Percentiles rank a stretch among this genome's conserved stretches.
These are phyloP conservation scores for Temnothorax longispinosus DNA, from an alignment of 1,140 invertebrate species.

Conservation along the genomic window DNA sequence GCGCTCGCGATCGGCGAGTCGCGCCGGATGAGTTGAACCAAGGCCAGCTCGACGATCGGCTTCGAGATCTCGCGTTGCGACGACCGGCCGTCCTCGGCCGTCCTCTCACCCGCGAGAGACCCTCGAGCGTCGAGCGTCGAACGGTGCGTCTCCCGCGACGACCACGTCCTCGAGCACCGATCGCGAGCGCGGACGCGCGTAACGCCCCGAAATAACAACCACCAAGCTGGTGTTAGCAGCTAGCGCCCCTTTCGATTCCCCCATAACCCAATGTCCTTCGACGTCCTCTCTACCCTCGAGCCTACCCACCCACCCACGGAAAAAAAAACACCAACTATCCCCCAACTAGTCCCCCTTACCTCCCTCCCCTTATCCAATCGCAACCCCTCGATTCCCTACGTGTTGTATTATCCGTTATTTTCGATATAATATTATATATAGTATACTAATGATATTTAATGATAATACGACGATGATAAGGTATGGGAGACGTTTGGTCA, in stretches of 20 bases:
- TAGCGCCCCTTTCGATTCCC: conserved; percentile 78
- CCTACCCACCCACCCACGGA: conserved; percentile 27
- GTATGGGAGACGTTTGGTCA: conserved; percentile 86
- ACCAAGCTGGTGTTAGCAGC: conserved; percentile 79
- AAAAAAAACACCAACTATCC: conserved; percentile 36
- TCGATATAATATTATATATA: conserved; percentile 85
- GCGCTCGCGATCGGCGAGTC: conserved; percentile 59
- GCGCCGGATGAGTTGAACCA: conserved; percentile 20
- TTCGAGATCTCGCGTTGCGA: background rate
- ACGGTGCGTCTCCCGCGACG: conserved; percentile 24
- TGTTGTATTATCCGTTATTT: conserved; percentile 86
- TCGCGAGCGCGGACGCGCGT: conserved; percentile 68
- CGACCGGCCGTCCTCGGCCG: background rate
- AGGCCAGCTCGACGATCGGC: conserved; percentile 25
- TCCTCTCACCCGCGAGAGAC: background rate
- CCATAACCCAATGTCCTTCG: conserved; percentile 70
- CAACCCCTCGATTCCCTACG: conserved; percentile 82
- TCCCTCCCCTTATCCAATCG: conserved; percentile 63
- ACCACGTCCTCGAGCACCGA: conserved; percentile 51
- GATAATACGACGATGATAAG: conserved; percentile 86
- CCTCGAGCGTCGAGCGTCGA: conserved; percentile 48
- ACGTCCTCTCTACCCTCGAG: conserved; percentile 65
- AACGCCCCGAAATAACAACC: conserved; percentile 71
- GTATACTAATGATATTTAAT: conserved; percentile 86
- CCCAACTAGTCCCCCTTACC: conserved; percentile 10